Base-by-base conservation (phyloP, 2,888 invertebrate genomes). In the Euzophera pinguis region DNA sequence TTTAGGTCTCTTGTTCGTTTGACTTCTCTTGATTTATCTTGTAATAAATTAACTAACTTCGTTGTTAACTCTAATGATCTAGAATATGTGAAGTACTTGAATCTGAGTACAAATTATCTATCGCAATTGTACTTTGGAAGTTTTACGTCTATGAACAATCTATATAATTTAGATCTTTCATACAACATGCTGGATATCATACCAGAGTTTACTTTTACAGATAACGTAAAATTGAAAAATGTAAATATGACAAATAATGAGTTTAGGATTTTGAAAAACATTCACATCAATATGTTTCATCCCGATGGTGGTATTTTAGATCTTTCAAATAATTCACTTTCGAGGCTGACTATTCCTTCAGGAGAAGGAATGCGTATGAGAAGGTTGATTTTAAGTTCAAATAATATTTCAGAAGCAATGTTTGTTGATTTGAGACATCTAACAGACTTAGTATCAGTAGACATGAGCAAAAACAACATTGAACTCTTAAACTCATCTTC, bases 111-210 rank as follows among this genome's bases (percentile, higher is more conserved):
- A 6, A 90, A 90, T 59, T 69, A 53, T 1, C 74, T 90, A 9
- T 61, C 61, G 0, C 60, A 63, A 7, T 65, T 89, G 16, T 65
- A 80, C 59, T 79, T 71, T 27, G 64, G 76, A 34, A 83, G 75
- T 29, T 90, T 90, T 55, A 68, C 65, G 0, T 64, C 63, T 0
- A 86, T 90, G 86, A 69, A 55, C 6, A 74, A 73, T 53, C 69
- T 90, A 29, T 78, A 84, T 52, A 84, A 81, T 53, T 67, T 90
- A n/a, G 89, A 90, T 64, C 65, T 90, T 37, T 89, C 89, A 0
- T 52, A 73, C 52, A 90, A 90, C 54, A 53, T 47, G 7, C 63
- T 90, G 14, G 68, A 79, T 7, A 64, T 65, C 22, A 76, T 86
- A n/a, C 80, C 86, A 0, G 75, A 75, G 48, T 62, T 74, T 53